These are phyloP conservation scores for Etheostoma spectabile DNA, from an alignment of 2,113 vertebrate species.

Conservation along the genomic window DNA sequence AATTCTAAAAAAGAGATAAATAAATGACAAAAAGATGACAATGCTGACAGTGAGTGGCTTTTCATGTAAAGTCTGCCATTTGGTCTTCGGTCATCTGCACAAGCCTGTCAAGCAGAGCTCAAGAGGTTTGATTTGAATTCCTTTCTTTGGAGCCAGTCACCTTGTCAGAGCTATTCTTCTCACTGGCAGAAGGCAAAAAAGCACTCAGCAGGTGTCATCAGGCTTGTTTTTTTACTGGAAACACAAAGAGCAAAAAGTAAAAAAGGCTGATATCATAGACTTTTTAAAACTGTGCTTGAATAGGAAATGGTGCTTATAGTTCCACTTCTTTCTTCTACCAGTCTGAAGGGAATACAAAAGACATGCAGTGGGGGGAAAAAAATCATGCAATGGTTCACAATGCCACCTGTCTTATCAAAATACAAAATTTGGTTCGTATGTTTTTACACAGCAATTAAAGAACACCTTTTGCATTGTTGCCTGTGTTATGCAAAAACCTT, in stretches of 20 bases:
- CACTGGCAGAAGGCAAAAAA: conserved; percentile 48
- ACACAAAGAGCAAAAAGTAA: not conserved
- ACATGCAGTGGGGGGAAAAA: too few relatives aligned
- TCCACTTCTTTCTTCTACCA: not conserved
- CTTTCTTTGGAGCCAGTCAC: conserved; percentile 47
- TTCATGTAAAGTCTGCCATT: conserved; percentile 39
- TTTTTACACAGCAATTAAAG: not conserved
- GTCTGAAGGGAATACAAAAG: not conserved
- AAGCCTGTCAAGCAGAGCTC: conserved; percentile 32
- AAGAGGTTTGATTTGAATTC: conserved; percentile 58
- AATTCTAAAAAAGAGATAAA: conserved; percentile 31
- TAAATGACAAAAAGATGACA: conserved; percentile 35
- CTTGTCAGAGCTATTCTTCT: conserved; percentile 58
- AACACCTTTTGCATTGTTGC: not conserved
- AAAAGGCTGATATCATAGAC: not conserved
- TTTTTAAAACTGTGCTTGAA: too few relatives aligned
- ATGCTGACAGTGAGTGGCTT: conserved; percentile 18
- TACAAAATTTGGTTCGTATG: not conserved
- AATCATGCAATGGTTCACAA: not conserved
- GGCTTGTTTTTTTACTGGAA: conserved; percentile 9
- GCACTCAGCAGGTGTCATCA: conserved; percentile 42
- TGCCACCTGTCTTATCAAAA: not conserved
- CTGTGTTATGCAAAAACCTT: not conserved
- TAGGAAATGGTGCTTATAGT: not conserved
- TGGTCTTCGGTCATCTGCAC: conserved; percentile 46